A percentile compares a stretch with the other conserved stretches of the same genome.
phyloP scores from a whole-genome alignment of 2,113 vertebrate genomes.

The Fregetta grallaria region DNA sequence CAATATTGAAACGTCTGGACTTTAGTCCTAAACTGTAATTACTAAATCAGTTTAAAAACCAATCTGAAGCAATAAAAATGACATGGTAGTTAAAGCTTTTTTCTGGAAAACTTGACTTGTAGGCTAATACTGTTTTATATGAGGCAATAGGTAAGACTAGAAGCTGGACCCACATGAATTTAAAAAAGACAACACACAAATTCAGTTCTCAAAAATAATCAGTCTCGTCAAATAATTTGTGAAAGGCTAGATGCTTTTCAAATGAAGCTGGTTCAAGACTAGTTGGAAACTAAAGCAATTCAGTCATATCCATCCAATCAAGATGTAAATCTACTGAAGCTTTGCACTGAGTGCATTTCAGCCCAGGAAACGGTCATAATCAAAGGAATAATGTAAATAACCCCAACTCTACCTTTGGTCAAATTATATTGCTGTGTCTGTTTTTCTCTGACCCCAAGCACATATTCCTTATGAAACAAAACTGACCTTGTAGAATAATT shows the following conservation, averaged over 20 bases:
- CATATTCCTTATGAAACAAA: neutral
- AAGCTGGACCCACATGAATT: neutral
- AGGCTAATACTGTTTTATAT: neutral
- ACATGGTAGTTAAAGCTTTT: neutral
- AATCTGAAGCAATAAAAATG: neutral
- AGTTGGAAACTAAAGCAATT: neutral
- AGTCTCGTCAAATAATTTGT: neutral
- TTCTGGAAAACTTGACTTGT: neutral
- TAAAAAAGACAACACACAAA: neutral
- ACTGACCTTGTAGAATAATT: constrained; percentile 79
- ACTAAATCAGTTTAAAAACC: neutral
- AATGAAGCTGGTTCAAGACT: neutral
- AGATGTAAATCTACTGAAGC: neutral
- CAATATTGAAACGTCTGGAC: neutral
- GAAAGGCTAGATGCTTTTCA: neutral
- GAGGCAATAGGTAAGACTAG: neutral
- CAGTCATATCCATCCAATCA: neutral
- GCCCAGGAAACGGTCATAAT: neutral
- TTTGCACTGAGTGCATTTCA: neutral
- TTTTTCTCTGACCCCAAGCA: neutral
- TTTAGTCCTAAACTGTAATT: neutral
- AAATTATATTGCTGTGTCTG: neutral
- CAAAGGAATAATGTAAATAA: neutral
- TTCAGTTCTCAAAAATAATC: neutral
- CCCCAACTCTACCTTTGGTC: neutral